Conservation (phyloP, 2,113 vertebrate genomes). For the Perca fluviatilis region DNA sequence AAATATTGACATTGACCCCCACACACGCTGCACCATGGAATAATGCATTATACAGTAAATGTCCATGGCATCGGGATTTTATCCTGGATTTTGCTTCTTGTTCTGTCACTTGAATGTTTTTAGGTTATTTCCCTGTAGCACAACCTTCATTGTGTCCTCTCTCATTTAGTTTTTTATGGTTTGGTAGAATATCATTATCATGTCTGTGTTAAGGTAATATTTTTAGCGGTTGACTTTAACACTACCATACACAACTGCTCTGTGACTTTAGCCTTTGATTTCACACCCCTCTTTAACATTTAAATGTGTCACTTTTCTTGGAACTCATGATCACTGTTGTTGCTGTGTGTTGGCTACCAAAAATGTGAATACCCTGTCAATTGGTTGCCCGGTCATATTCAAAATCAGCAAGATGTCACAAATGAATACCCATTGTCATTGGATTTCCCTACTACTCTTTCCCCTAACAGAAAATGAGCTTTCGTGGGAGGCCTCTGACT, state of each 20-base stretch:
- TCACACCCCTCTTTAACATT: neutral
- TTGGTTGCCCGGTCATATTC: neutral
- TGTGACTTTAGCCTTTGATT: neutral
- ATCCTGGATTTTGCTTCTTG: neutral
- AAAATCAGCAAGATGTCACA: neutral
- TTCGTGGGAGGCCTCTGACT: constrained; percentile 83
- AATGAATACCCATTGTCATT: neutral
- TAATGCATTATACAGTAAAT: neutral
- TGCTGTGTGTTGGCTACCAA: neutral
- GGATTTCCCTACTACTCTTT: neutral
- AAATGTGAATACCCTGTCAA: neutral
- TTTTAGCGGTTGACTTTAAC: neutral
- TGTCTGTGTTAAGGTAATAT: neutral
- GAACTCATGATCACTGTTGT: neutral
- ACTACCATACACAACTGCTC: neutral
- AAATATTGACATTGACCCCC: neutral
- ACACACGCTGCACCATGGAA: neutral
- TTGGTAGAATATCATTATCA: neutral
- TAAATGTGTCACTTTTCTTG: neutral
- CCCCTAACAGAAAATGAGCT: constrained; percentile 79
- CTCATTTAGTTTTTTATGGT: neutral
- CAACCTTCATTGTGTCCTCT: neutral
- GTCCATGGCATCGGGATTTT: neutral
- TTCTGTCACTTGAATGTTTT: constrained; percentile 7
- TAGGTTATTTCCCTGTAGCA: constrained; percentile 2